Evolutionary conservation across 2,888 invertebrate genomes (phyloP).

Genomic region (Microchrysa polita): DNA sequence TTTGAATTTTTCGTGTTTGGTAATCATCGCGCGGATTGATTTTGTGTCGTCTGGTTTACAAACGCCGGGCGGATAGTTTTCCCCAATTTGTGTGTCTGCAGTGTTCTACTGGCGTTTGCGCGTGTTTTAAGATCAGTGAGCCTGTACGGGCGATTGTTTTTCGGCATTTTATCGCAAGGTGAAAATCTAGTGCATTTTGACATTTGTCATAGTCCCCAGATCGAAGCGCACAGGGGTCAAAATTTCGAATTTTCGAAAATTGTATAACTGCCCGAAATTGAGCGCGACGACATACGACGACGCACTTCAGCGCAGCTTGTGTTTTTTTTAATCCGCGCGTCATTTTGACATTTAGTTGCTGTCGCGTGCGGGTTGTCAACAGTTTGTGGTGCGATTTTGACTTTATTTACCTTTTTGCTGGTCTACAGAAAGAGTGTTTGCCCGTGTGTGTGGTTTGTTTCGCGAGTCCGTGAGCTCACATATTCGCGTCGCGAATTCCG

Average conservation of each 20-base stretch:
- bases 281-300: constrained; percentile 5
- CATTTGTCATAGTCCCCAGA: constrained; percentile 31
- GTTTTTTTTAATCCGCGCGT: background rate
- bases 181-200: constrained; percentile 41
- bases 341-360: constrained; percentile 27
- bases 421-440: background rate
- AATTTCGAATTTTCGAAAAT: constrained; percentile 45
- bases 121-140: too few species aligned
- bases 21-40: too few species aligned
- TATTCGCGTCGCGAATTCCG: background rate
- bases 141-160: too few species aligned
- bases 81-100: too few species aligned
- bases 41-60: too few species aligned
- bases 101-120: too few species aligned
- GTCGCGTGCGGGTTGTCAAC: constrained; percentile 36
- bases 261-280: constrained; percentile 31
- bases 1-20: too few species aligned
- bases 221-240: constrained; percentile 22
- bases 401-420: constrained; percentile 28
- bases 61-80: too few species aligned
- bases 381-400: too few species aligned
- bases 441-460: background rate
- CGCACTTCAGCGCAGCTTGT: constrained; percentile 16
- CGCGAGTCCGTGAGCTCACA: too few species aligned
- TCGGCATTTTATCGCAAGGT: constrained; percentile 14